A percentile compares a stretch with the other conserved stretches of the same genome.
phyloP scores from a whole-genome alignment of 2,888 invertebrate genomes.

The Drosophila nr. fundita region DNA sequence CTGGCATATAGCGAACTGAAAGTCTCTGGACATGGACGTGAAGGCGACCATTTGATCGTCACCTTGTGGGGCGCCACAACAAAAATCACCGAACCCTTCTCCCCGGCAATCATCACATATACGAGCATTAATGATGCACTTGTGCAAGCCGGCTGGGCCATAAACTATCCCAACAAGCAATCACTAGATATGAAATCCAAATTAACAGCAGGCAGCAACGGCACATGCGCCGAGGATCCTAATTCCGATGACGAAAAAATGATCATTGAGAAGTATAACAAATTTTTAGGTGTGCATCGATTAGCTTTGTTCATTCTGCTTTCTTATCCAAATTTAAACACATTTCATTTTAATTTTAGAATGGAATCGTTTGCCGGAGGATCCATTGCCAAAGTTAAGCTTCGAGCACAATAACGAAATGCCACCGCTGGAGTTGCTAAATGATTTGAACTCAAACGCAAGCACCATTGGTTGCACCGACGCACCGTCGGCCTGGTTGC shows the following conservation, averaged over 20 bases:
- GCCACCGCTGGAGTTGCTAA: slow-evolving; percentile 48
- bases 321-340: not conserved
- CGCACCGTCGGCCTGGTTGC: slow-evolving; percentile 86
- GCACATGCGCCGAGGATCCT: not conserved
- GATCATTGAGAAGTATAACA: not conserved
- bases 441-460: slow-evolving; percentile 33
- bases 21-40: slow-evolving; percentile 58
- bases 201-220: not conserved
- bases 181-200: not conserved
- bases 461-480: slow-evolving; percentile 29
- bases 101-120: slow-evolving; percentile 88
- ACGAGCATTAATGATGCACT: slow-evolving; percentile 89
- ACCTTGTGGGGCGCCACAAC: slow-evolving; percentile 88
- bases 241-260: not conserved
- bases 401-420: slow-evolving; percentile 42
- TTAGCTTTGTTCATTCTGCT: not conserved
- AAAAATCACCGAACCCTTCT: slow-evolving; percentile 88
- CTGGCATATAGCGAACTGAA: slow-evolving; percentile 85
- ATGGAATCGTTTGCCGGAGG: not conserved
- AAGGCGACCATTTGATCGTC: slow-evolving; percentile 70
- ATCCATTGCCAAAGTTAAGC: not conserved
- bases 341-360: not conserved
- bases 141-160: slow-evolving; percentile 20
- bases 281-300: slow-evolving; percentile 7
- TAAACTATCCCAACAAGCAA: not conserved